phyloP scores from a whole-genome alignment of 2,888 invertebrate species.

The Nomada fucata region DNA sequence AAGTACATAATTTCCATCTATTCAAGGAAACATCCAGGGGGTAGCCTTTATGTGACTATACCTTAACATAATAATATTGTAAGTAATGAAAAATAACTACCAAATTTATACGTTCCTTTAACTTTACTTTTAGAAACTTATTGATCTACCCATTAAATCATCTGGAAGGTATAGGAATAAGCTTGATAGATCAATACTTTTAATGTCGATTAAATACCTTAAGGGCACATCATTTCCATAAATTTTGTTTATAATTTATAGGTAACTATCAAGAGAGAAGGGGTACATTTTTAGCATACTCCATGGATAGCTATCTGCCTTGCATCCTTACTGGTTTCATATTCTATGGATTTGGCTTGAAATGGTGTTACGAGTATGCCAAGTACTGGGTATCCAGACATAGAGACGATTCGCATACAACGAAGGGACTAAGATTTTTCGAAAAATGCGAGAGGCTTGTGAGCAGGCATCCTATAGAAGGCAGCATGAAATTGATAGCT shows the following conservation, averaged over 20 bases:
- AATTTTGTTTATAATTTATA: constrained; percentile 7
- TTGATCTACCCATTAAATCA: neutral
- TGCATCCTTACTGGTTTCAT: constrained; percentile 78
- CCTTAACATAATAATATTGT: neutral
- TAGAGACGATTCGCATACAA: constrained; percentile 56
- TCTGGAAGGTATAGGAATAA: too few relatives aligned
- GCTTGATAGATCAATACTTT: too few relatives aligned
- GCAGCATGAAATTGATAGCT: constrained; percentile 77
- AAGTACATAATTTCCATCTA: neutral
- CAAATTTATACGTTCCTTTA: neutral
- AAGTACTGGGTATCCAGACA: constrained; percentile 74
- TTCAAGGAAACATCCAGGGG: constrained; percentile 13
- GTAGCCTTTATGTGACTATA: neutral
- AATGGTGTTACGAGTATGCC: constrained; percentile 81
- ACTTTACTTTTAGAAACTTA: neutral
- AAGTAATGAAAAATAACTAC: constrained; percentile 9
- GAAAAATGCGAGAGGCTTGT: constrained; percentile 71
- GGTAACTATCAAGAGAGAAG: neutral
- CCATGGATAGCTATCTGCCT: constrained; percentile 70
- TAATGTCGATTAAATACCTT: too few relatives aligned
- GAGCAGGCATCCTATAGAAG: constrained; percentile 77
- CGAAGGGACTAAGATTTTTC: constrained; percentile 65
- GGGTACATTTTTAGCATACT: constrained; percentile 45
- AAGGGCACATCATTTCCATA: neutral
- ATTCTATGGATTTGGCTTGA: constrained; percentile 79